Percentiles rank a stretch among this genome's conserved stretches.
Evolutionary conservation across 2,113 vertebrate genomes (phyloP).

Genomic region (Trematomus loennbergii): DNA sequence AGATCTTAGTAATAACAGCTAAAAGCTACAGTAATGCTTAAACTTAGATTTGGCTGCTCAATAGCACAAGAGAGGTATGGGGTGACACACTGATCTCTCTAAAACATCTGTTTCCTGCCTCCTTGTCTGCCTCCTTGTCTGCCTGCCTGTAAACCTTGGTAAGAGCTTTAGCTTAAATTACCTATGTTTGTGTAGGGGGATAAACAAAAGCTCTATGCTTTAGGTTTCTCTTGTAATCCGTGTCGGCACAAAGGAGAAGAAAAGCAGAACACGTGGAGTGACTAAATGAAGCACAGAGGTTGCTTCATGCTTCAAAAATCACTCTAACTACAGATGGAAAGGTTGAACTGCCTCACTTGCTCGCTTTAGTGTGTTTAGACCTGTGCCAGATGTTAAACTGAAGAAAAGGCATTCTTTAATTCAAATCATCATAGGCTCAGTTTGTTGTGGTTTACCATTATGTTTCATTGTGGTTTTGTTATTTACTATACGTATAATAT

Average conservation of each 20-base stretch:
- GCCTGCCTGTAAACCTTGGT: conserved; percentile 27
- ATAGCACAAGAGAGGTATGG: conserved; percentile 12
- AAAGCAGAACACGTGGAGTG: conserved; percentile 6
- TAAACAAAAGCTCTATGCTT: conserved; percentile 30
- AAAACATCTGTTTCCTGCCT: conserved; percentile 14
- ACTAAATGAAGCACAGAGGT: conserved; percentile 28
- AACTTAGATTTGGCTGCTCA: conserved; percentile 19
- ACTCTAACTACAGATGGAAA: conserved; percentile 19
- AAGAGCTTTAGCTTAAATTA: conserved; percentile 8
- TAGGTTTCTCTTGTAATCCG: conserved; percentile 19
- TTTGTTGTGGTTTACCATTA: background rate
- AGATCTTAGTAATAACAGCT: conserved; percentile 16
- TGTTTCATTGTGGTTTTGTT: background rate
- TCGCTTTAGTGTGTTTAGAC: conserved; percentile 22
- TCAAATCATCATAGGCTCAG: background rate
- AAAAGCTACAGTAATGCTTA: background rate
- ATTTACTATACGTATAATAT: background rate
- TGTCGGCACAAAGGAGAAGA: background rate
- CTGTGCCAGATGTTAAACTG: conserved; percentile 23
- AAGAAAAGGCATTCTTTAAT: background rate
- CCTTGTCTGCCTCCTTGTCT: conserved; percentile 4
- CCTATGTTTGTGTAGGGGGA: background rate
- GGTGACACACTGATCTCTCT: conserved; percentile 7
- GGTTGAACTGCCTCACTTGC: conserved; percentile 8
- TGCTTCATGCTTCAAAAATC: conserved; percentile 38